A percentile compares a stretch with the other conserved stretches of the same genome.
These are phyloP conservation scores for Cartodere bifasciata DNA, from an alignment of 2,888 invertebrate genomes.

Conservation along the genomic window DNA sequence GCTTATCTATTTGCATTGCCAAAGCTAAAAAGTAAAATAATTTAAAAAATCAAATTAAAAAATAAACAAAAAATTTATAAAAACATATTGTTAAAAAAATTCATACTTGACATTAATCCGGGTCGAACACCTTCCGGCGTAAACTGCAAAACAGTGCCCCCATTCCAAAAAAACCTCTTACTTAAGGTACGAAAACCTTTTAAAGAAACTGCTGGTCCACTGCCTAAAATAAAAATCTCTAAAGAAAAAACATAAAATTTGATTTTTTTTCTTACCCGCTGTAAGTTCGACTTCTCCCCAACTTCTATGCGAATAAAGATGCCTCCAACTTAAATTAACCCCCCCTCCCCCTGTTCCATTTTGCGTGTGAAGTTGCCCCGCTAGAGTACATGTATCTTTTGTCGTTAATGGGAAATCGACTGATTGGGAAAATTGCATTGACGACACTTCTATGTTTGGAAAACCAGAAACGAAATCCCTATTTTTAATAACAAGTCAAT, in stretches of 20 bases:
- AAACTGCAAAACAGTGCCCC: constrained; percentile 63
- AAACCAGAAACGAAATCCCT: constrained; percentile 28
- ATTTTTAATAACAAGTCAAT: too few species aligned
- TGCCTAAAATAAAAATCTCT: constrained; percentile 28
- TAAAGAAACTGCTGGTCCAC: constrained; percentile 64
- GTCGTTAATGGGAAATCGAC: constrained; percentile 85
- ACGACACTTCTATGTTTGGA: constrained; percentile 79
- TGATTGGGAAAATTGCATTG: constrained; percentile 84
- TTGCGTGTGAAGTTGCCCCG: constrained; percentile 70
- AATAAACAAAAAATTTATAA: neutral
- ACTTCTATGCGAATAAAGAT: constrained; percentile 68
- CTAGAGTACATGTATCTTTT: constrained; percentile 72
- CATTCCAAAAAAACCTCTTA: constrained; percentile 62
- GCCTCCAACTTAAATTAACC: constrained; percentile 63
- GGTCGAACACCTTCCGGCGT: constrained; percentile 65
- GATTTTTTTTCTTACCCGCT: constrained; percentile 42
- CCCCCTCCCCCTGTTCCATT: constrained; percentile 79
- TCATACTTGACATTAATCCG: constrained; percentile 63
- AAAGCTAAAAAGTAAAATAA: constrained; percentile 43
- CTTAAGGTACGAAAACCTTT: constrained; percentile 69
- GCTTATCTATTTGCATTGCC: constrained; percentile 75
- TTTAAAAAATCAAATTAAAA: constrained; percentile 1
- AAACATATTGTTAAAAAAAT: constrained; percentile 15
- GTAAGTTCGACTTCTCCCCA: constrained; percentile 81
- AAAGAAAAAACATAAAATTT: constrained; percentile 2